phyloP scores from a whole-genome alignment of 1,140 invertebrate genomes.

The Bacillus rossius region DNA sequence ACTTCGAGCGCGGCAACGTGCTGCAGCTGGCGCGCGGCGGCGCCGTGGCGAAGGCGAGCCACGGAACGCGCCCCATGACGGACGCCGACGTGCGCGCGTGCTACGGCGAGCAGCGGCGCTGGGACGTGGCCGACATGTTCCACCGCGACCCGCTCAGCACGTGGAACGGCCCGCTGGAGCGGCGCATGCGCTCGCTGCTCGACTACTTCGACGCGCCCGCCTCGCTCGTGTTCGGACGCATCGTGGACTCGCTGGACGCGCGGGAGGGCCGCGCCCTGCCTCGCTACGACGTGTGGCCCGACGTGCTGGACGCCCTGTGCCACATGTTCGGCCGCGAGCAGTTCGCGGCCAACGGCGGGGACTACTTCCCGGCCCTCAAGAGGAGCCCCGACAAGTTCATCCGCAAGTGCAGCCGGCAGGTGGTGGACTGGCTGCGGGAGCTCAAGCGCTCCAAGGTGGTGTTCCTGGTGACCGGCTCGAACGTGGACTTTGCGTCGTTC shows the following conservation, averaged over 20 bases:
- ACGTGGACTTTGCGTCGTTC: conserved; percentile 64
- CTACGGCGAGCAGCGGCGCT: conserved; percentile 56
- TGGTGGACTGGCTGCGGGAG: conserved; percentile 58
- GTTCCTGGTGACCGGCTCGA: conserved; percentile 73
- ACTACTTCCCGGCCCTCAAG: conserved; percentile 59
- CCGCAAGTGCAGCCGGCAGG: conserved; percentile 49
- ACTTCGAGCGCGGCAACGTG: conserved; percentile 66
- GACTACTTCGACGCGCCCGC: conserved; percentile 74
- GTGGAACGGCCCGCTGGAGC: conserved; percentile 54
- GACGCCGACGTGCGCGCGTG: conserved; percentile 50
- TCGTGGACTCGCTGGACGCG: conserved; percentile 64
- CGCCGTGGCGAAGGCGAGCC: conserved; percentile 55
- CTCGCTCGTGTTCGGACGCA: conserved; percentile 60
- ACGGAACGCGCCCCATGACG: conserved; percentile 59
- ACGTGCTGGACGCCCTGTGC: conserved; percentile 55
- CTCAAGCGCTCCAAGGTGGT: conserved; percentile 51
- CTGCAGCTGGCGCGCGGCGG: conserved; percentile 57
- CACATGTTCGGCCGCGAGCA: conserved; percentile 57
- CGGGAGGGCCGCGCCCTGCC: conserved; percentile 37
- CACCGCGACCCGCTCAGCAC: conserved; percentile 49
- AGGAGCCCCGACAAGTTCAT: conserved; percentile 57
- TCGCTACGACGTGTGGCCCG: conserved; percentile 57
- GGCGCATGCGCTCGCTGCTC: conserved; percentile 57
- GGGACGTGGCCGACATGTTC: conserved; percentile 52
- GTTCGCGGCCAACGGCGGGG: conserved; percentile 49